A percentile compares a stretch with the other conserved stretches of the same genome.
Conservation (phyloP, 2,113 vertebrate genomes). For the Desmodus rotundus region DNA sequence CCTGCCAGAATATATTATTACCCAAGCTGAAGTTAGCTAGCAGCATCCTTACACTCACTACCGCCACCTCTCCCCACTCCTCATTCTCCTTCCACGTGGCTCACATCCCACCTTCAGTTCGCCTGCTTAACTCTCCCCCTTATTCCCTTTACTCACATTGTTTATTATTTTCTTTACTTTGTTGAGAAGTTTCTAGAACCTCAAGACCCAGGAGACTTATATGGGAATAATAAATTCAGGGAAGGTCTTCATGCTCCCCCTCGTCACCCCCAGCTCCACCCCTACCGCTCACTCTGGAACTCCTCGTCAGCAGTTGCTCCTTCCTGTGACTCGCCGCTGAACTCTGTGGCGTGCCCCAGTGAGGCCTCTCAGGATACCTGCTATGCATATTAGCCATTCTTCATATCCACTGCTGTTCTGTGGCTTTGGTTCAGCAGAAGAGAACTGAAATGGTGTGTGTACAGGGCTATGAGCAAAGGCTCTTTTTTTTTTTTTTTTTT, state of each 20-base stretch:
- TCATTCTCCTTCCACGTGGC: neutral
- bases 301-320: neutral
- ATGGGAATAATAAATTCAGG: conserved; percentile 37
- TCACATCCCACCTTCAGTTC: neutral
- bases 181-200: conserved; percentile 53
- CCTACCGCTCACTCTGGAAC: neutral
- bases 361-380: conserved; percentile 43
- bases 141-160: neutral
- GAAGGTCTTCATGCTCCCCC: neutral
- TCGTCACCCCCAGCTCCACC: neutral
- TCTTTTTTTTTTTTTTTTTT: neutral
- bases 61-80: neutral
- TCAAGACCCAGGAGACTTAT: conserved; percentile 23
- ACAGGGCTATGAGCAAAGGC: neutral
- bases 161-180: conserved; percentile 49
- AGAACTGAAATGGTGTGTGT: conserved; percentile 25
- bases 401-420: neutral
- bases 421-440: conserved; percentile 25
- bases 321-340: conserved; percentile 53
- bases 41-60: neutral
- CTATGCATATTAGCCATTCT: conserved; percentile 49
- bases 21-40: neutral
- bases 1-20: neutral
- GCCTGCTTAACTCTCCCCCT: neutral
- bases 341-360: neutral